These are phyloP conservation scores for Scrobipalpa costella DNA, from an alignment of 2,888 invertebrate genomes.

Conservation along the genomic window DNA sequence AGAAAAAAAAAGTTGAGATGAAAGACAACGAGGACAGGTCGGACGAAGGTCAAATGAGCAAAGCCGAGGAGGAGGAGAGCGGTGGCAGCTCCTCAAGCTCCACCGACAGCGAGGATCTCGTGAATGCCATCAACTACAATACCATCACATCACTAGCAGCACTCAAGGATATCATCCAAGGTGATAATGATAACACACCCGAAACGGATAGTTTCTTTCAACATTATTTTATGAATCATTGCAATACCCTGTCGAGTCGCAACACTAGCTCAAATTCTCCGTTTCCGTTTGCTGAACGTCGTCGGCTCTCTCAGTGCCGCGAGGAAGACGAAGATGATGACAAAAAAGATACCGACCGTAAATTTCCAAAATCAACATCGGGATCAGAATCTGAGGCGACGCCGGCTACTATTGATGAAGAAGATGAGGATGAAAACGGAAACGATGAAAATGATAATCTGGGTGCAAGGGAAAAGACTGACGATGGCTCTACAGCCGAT, in stretches of 20 bases:
- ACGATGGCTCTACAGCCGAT: conserved; percentile 37
- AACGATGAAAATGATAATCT: conserved; percentile 39
- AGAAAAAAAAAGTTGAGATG: conserved; percentile 63
- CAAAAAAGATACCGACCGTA: conserved; percentile 56
- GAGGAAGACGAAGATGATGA: conserved; percentile 92
- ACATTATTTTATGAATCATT: conserved; percentile 87
- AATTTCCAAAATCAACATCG: conserved; percentile 43
- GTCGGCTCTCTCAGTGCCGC: conserved; percentile 89
- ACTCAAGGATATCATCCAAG: conserved; percentile 84
- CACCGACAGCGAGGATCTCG: conserved; percentile 83
- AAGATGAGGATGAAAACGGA: conserved; percentile 37
- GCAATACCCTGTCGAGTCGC: conserved; percentile 85
- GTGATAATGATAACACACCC: conserved; percentile 79
- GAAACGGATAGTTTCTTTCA: conserved; percentile 84
- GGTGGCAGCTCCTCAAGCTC: conserved; percentile 69
- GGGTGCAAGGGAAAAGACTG: conserved; percentile 32
- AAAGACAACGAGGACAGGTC: conserved; percentile 42
- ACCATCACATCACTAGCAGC: conserved; percentile 85
- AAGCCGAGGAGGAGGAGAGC: conserved; percentile 47
- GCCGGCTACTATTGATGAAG: conserved; percentile 32
- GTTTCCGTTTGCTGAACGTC: conserved; percentile 80
- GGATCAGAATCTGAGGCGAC: conserved; percentile 42
- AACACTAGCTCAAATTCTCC: conserved; percentile 66
- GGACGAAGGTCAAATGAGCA: conserved; percentile 50
- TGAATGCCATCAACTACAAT: conserved; percentile 85